Base-by-base conservation (phyloP, 92 coral and sea anemone species). In the Heteractis magnifica region DNA sequence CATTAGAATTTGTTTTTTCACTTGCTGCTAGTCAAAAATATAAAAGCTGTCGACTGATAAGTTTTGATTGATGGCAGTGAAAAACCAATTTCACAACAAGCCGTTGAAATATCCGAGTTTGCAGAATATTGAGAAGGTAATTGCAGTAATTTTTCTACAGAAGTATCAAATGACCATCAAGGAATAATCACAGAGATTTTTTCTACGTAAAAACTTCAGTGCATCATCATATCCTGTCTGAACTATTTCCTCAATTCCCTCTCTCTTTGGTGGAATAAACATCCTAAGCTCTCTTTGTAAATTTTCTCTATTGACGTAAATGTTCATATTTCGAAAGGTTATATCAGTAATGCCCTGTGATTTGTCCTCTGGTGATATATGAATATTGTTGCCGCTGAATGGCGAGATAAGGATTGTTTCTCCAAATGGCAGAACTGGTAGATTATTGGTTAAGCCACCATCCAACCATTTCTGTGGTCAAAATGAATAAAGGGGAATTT, bases 381-480 rank as follows among this genome's bases (percentile, higher is more conserved):
- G 94, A 70, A 84, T 75, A 78, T 87, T 84, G 64, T 93, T 92
- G 85, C 98, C 98, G 73, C 97, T 87, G 86, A 94, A 94, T 70
- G 98, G 98, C 72, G 98, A 94, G 75, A 94, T 80, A 2, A 95
- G 94, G 71, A 94, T 88, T 70, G 97, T 94, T 49, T 89, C 83
- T 51, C 98, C 98, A 76, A 92, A 93, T 58, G 91, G 89, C 59
- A 90, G 90, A 53, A 87, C 81, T 12, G 98, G 98, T 10, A 94
- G 92, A 80, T 94, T 94, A 84, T 94, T 93, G 20, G 97, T 92
- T 73, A 94, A 90, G 79, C 98, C 98, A 77, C 98, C 98, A 86
- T 94, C 98, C 21, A 89, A 91, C 98, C 97, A 94, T 87, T 89
- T 94, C 98, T 94, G 87, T 74, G 65, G 80, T 78, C 55, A 84